Evolutionary conservation across 2,113 vertebrate species (phyloP), one percentile per base, ranked within the genome.

Genomic region (Noctilio leporinus): DNA sequence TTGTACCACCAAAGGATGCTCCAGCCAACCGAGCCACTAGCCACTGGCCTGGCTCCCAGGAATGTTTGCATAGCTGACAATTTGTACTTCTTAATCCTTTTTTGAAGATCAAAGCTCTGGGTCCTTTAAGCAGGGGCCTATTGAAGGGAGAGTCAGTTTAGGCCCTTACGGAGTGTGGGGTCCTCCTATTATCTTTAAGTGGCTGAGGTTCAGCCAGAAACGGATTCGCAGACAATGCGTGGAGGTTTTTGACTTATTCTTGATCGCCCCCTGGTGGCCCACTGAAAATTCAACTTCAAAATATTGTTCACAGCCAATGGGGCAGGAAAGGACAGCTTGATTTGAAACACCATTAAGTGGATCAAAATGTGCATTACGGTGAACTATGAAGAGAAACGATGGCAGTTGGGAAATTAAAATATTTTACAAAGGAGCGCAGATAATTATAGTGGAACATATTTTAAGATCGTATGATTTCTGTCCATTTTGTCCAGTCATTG

Each of bases 401-500:
- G 38, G 55, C 45, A 40, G 3, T 45, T 65, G 65, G 26, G 1
- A 49, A 43, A 35, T 91, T 35, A 65, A 90, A 83, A 33, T 91
- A 62, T 43, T 65, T 62, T 49, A 20, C 11, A 89, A 87, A 84
- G 55, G 10, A 88, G 11, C 22, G 65, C 53, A 26, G 7, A 1
- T 28, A 2, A 49, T 47, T 35, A 14, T 0, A 15, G 22, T 49
- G 59, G 43, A 17, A 47, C 64, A 4, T 2, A 1, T 65, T 89
- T 51, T 35, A 67, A 65, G 65, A 75, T 92, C 43, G 81, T 45
- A 19, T 0, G 16, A 30, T 35, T 85, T 76, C 55, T 91, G 92
- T 91, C 93, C 11, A 95, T 97, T 91, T 80, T 85, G 35, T 86
- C 15, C 80, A 99, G 99, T 97, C 14, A 98, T 99, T 95, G 89